A percentile compares a stretch with the other conserved stretches of the same genome.
phyloP scores from a whole-genome alignment of 2,888 invertebrate species.

The Lamellibrachia satsuma region DNA sequence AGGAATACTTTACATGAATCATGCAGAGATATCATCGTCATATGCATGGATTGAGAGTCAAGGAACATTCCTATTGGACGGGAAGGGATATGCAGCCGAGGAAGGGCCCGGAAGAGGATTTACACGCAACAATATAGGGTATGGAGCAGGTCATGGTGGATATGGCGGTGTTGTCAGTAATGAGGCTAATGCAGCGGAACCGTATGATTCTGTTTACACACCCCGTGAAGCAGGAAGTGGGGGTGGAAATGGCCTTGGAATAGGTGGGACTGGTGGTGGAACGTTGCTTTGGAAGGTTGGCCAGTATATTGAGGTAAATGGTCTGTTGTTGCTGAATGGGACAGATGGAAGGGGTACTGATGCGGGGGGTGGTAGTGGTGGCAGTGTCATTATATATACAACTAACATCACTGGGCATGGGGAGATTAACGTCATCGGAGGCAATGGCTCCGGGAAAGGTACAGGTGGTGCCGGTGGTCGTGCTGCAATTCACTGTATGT shows the following conservation, averaged over 20 bases:
- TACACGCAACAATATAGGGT: conserved; percentile 44
- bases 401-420: conserved; percentile 55
- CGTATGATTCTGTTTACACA: conserved; percentile 49
- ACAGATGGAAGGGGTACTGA: conserved; percentile 42
- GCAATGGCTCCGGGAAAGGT: conserved; percentile 44
- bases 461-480: conserved; percentile 53
- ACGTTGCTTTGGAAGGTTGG: conserved; percentile 47
- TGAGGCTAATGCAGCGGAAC: not conserved
- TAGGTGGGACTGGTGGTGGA: conserved; percentile 53
- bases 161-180: conserved; percentile 45
- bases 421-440: conserved; percentile 48
- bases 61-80: conserved; percentile 51
- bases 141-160: conserved; percentile 52
- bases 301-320: conserved; percentile 51
- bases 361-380: conserved; percentile 54
- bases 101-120: conserved; percentile 45
- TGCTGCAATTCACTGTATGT: conserved; percentile 49
- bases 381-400: conserved; percentile 48
- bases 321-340: conserved; percentile 48
- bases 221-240: conserved; percentile 49
- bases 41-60: conserved; percentile 54
- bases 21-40: conserved; percentile 48
- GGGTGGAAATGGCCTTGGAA: conserved; percentile 43
- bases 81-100: conserved; percentile 45
- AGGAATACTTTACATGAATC: conserved; percentile 50